phyloP scores from a whole-genome alignment of 2,797 vertebrate species.

The Amniataba percoides region DNA sequence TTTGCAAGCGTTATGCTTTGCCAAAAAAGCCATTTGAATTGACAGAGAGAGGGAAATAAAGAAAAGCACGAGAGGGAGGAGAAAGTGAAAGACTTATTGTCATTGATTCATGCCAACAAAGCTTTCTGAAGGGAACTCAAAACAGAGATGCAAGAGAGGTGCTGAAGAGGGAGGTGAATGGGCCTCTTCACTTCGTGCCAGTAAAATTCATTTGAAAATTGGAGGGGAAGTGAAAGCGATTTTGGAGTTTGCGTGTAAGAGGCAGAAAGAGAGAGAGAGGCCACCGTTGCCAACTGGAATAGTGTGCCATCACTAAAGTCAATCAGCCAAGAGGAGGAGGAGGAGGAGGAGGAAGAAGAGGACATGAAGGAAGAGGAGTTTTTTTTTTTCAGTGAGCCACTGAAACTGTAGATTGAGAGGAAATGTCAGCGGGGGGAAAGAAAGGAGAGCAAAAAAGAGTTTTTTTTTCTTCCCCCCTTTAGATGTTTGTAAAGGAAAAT shows the following conservation, averaged over 20 bases:
- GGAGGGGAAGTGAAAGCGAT: conserved; percentile 49
- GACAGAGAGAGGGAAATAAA: conserved; percentile 6
- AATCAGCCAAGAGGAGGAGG: conserved; percentile 45
- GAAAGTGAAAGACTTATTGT: conserved; percentile 30
- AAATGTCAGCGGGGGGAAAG: conserved; percentile 68
- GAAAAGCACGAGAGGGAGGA: conserved; percentile 1
- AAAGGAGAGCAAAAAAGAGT: conserved; percentile 14
- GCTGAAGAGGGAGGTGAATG: conserved; percentile 42
- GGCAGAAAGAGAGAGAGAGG: conserved; percentile 35
- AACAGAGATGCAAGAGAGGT: conserved; percentile 20
- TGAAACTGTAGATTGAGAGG: conserved; percentile 48
- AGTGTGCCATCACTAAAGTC: conserved; percentile 47
- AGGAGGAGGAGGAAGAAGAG: conserved; percentile 38
- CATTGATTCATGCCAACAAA: conserved; percentile 35
- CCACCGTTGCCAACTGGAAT: conserved; percentile 56
- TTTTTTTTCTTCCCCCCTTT: conserved; percentile 1
- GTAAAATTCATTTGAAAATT: conserved; percentile 57
- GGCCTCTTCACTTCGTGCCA: conserved; percentile 45
- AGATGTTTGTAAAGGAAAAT: conserved; percentile 62
- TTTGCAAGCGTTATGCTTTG: not conserved
- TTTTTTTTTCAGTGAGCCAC: conserved; percentile 23
- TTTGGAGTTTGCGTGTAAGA: conserved; percentile 42
- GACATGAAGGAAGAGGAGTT: conserved; percentile 12
- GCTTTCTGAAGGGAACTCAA: conserved; percentile 38
- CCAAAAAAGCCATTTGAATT: conserved; percentile 16